These are phyloP conservation scores for Montipora capitata DNA, from an alignment of 92 coral and sea anemone genomes.

Conservation along the genomic window DNA sequence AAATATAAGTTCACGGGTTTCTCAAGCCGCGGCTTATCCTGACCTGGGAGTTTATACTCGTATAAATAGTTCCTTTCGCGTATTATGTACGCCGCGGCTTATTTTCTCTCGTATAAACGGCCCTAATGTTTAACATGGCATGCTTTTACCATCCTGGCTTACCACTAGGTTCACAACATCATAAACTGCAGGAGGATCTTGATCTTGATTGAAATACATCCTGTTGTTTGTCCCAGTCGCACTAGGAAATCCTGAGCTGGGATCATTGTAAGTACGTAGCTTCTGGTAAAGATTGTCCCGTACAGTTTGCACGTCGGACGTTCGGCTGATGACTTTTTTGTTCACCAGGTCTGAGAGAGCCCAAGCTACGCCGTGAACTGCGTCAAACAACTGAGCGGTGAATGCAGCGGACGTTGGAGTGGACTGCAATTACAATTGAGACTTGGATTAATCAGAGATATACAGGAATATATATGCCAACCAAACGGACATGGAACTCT, in stretches of 20 bases:
- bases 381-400: slow-evolving; percentile 96
- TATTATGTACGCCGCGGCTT: no score
- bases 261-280: slow-evolving; percentile 82
- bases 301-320: slow-evolving; percentile 85
- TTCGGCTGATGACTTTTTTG: slow-evolving; percentile 92
- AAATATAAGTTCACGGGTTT: no score
- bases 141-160: not conserved
- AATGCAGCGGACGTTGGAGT: slow-evolving; percentile 88
- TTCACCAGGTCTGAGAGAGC: slow-evolving; percentile 98
- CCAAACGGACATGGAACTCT: no score
- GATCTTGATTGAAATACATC: slow-evolving; percentile 93
- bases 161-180: slow-evolving; percentile 98
- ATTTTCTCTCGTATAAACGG: no score
- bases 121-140: no score
- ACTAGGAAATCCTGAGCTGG: slow-evolving; percentile 89
- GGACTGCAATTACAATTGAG: slow-evolving; percentile 1
- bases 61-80: no score
- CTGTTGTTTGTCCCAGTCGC: slow-evolving; percentile 90
- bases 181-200: slow-evolving; percentile 91
- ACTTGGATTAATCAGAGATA: no score
- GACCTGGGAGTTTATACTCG: no score
- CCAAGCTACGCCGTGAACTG: slow-evolving; percentile 96
- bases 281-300: slow-evolving; percentile 91
- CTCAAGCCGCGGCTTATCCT: no score
- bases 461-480: no score